These are phyloP conservation scores for Bos indicus DNA, from an alignment of 2,113 vertebrate genomes.

Conservation along the genomic window DNA sequence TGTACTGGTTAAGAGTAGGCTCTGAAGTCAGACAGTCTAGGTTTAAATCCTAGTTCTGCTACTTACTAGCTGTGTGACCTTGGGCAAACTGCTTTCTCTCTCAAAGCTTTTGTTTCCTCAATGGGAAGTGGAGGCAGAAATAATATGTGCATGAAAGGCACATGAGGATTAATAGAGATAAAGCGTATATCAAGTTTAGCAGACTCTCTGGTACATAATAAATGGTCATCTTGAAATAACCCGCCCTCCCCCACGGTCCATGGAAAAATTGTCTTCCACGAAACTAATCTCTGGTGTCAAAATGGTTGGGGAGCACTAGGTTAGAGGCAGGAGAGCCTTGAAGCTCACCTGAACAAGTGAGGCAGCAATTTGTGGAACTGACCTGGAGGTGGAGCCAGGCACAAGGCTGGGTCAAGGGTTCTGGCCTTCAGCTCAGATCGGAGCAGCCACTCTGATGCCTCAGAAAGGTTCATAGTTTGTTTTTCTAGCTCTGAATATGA, in stretches of 20 bases:
- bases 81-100: slow-evolving; percentile 19
- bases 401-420: neutral
- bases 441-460: neutral
- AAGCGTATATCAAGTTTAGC: neutral
- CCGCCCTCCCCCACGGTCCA: fast-evolving
- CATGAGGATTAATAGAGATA: neutral
- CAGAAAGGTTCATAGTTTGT: neutral
- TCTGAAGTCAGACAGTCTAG: neutral
- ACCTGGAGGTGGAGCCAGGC: neutral
- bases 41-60: neutral
- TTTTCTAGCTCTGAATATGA: slow-evolving; percentile 5
- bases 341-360: neutral
- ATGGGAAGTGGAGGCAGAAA: slow-evolving; percentile 29
- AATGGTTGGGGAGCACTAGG: neutral
- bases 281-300: neutral
- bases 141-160: neutral
- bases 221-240: neutral
- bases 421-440: neutral
- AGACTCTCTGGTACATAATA: neutral
- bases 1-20: neutral
- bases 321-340: neutral
- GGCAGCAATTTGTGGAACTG: neutral
- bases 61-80: neutral
- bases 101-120: neutral
- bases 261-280: neutral